Base-by-base conservation (phyloP, 2,888 invertebrate genomes). In the Polyommatus iphigenia region DNA sequence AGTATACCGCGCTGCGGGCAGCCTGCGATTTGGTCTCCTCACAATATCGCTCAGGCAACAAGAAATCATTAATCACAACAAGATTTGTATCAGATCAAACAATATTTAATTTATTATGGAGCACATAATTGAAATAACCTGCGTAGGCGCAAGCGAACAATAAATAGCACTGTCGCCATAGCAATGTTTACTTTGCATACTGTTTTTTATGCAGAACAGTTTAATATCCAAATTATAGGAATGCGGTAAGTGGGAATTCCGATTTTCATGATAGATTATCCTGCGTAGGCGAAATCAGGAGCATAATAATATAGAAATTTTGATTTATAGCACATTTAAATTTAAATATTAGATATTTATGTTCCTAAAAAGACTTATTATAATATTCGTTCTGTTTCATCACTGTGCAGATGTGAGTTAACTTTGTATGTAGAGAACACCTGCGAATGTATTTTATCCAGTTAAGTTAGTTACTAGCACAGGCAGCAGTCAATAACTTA, bases 131-230 rank as follows among this genome's bases (percentile, higher is more conserved):
- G 91, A 91, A 91, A 90, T 72, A 88, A 86, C 85, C 82, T 88
- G 91, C 90, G 93, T 93, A 89, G 93, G 92, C 87, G 91, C 88
- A 87, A 83, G 91, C 89, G 87, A 89, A 90, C 89, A 91, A 90
- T 89, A 87, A 91, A 90, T 89, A 87, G 91, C 89, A 89, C 90
- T 87, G 88, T 85, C 87, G 88, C 85, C 87, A 89, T 89, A 87
- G 83, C 87, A 88, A 89, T 89, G 83, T 83, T 83, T 81, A 81
- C 78, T 85, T 85, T 83, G 84, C 85, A 85, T 84, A 83, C 80
- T 80, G 80, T 81, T 82, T 81, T 78, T 76, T 79, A 67, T 77
- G 81, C 79, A 80, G 78, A 80, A 78, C 80, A 72, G 71, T 78
- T 32, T 32, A 76, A 71, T 77, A 77, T 57, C 32, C 36, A n/a